phyloP scores from a whole-genome alignment of 2,888 invertebrate genomes.

The Esperia sulphurella region DNA sequence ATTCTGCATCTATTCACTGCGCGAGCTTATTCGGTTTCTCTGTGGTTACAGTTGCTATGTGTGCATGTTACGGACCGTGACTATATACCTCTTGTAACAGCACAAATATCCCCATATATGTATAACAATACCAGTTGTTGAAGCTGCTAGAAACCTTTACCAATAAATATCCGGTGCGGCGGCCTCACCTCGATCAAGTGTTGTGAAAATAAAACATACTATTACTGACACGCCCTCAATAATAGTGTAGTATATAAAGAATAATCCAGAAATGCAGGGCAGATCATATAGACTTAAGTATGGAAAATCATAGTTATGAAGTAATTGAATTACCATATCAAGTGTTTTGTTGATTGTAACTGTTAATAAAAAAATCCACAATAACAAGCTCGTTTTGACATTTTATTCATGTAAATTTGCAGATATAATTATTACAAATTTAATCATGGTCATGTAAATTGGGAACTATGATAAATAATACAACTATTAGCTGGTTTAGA shows the following conservation, averaged over 20 bases:
- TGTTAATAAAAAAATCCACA: conserved; percentile 33
- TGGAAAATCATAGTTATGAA: too few species aligned
- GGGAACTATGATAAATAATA: conserved; percentile 73
- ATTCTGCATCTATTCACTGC: too few species aligned
- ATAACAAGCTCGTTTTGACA: conserved; percentile 74
- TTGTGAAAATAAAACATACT: too few species aligned
- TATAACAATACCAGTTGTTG: neutral
- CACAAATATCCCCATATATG: neutral
- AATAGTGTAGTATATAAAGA: neutral
- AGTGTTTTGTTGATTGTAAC: too few species aligned
- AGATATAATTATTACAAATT: conserved; percentile 78
- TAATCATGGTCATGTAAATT: conserved; percentile 71
- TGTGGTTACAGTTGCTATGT: neutral
- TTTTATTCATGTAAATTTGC: conserved; percentile 80
- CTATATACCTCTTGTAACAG: neutral
- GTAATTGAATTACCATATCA: too few species aligned
- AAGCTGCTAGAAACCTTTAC: neutral
- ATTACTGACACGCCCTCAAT: too few species aligned
- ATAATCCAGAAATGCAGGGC: neutral
- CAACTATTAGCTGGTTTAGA: conserved; percentile 61
- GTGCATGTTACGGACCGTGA: conserved; percentile 8
- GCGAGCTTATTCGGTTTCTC: neutral
- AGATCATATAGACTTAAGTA: too few species aligned
- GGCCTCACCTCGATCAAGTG: too few species aligned
- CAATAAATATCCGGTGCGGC: neutral